Evolutionary conservation across 2,888 invertebrate genomes (phyloP).

Genomic region (Ramazzottius varieornatus): DNA sequence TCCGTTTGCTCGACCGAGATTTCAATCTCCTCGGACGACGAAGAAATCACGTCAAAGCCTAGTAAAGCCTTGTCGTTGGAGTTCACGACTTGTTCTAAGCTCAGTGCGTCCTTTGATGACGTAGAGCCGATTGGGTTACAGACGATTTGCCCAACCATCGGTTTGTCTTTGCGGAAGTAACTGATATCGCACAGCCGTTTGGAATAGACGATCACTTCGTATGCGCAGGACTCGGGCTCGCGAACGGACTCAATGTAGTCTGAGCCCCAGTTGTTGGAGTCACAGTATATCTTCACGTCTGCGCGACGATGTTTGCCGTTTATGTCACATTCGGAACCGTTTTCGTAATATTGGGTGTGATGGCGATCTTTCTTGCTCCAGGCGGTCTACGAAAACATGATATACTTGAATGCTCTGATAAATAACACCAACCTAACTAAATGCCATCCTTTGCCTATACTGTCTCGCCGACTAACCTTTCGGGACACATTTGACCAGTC

Average conservation of each 20-base stretch:
- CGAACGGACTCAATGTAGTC: neutral
- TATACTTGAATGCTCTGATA: too few species aligned
- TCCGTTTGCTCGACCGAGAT: too few species aligned
- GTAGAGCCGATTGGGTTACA: constrained; percentile 1
- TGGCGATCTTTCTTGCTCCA: neutral
- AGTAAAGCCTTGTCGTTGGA: too few species aligned
- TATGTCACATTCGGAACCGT: neutral
- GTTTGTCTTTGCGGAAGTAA: neutral
- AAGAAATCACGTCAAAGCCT: too few species aligned
- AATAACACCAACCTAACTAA: too few species aligned
- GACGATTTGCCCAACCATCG: neutral
- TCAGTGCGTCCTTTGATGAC: too few species aligned
- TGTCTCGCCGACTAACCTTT: too few species aligned
- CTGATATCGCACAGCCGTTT: neutral
- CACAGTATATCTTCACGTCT: neutral
- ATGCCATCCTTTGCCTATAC: too few species aligned
- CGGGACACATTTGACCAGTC: neutral
- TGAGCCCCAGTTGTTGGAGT: neutral
- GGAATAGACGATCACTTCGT: neutral
- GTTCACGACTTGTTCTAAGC: too few species aligned
- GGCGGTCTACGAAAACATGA: neutral
- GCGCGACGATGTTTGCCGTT: neutral
- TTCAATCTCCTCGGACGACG: too few species aligned
- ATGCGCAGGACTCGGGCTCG: neutral
- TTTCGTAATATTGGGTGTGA: neutral